Base-by-base conservation (phyloP, 2,797 vertebrate species). In the Pipistrellus nathusii region DNA sequence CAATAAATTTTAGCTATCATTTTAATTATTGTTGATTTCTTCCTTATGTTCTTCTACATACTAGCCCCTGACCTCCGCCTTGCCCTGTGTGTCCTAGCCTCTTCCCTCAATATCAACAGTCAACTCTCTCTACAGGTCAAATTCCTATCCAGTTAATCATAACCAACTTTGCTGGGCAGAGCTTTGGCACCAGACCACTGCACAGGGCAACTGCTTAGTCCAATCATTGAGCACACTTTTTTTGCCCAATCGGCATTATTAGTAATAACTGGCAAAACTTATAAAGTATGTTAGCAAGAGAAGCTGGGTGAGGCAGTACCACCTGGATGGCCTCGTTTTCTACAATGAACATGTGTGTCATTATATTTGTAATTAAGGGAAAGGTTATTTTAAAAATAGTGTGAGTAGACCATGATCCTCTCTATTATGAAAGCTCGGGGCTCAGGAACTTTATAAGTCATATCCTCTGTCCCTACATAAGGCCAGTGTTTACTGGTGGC, bases 311-410 rank as follows among this genome's bases (percentile, higher is more conserved):
- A 89, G 27, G 18, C 18, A 51, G 6, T 38, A 78, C 10, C 25
- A 62, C 3, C 25, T 85, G 46, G 6, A 32, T 3, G 5, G 76
- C 44, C 27, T 91, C 78, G 32, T 78, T 92, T 95, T 66, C 71
- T 71, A 41, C 18, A 69, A 25, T 68, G n/a, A 88, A 80, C 27
- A 3, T 83, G 11, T 73, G 76, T 55, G 77, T 23, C 38, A 57
- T 82, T 68, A 30, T 11, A 25, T 59, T 92, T 44, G 71, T 66
- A 90, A 81, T 80, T 68, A 86, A 81, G 25, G 71, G 2, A 94
- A 97, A 93, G 64, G 30, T 85, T 88, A 71, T 68, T 92, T 96
- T 68, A 44, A 85, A 96, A 93, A 85, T 76, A 94, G 62, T 80
- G 32, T 85, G 48, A 6, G 8, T 78, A 69, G 53, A 93, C 41